phyloP scores from a whole-genome alignment of 2,113 vertebrate genomes.

The Ailuropoda melanoleuca region DNA sequence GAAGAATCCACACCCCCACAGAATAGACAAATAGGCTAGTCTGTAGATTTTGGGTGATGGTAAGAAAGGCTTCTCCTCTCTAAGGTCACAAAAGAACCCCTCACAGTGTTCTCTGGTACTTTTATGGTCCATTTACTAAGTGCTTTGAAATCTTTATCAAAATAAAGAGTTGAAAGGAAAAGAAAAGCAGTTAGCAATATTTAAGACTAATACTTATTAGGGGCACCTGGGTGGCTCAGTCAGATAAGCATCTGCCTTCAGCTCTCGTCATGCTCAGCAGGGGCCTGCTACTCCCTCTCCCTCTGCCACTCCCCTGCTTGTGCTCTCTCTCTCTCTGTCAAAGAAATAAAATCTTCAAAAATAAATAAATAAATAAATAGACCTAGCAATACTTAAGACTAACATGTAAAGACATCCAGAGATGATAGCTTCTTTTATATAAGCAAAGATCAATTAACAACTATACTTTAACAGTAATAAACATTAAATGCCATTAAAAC shows the following conservation, averaged over 20 bases:
- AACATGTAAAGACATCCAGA: not conserved
- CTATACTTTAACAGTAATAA: slow-evolving; percentile 11
- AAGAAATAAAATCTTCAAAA: not conserved
- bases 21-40: not conserved
- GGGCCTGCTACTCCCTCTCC: too few relatives aligned
- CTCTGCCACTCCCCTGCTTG: too few relatives aligned
- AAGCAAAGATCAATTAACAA: not conserved
- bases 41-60: not conserved
- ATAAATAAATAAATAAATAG: not conserved
- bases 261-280: too few relatives aligned
- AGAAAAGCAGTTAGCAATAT: not conserved
- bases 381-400: not conserved
- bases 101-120: not conserved
- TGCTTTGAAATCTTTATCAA: slow-evolving; percentile 43
- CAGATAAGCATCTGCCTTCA: too few relatives aligned
- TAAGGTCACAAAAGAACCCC: not conserved
- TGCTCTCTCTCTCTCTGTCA: not conserved
- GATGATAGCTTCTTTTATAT: not conserved
- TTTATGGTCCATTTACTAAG: not conserved
- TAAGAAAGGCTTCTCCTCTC: not conserved
- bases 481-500: not conserved
- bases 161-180: slow-evolving; percentile 36
- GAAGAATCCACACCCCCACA: not conserved
- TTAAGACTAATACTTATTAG: not conserved
- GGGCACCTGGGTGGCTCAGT: not conserved